Conservation (phyloP, 2,797 vertebrate species). For the Myotis findleyi region DNA sequence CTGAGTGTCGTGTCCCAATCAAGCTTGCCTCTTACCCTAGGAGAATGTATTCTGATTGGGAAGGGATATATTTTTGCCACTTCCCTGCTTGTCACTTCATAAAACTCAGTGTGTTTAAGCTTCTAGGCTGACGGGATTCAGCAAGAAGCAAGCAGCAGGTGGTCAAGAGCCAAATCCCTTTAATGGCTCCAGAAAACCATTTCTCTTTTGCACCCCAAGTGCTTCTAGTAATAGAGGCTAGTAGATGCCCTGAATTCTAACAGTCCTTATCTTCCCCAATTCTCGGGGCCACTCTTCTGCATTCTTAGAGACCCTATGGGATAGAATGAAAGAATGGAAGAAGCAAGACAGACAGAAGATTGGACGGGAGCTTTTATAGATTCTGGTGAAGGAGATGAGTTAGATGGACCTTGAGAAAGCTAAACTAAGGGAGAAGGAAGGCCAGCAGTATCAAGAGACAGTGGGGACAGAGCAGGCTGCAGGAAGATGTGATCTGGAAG, state of each 20-base stretch:
- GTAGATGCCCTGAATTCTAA: conserved; percentile 35
- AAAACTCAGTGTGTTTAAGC: conserved; percentile 3
- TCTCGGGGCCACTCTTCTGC: conserved; percentile 29
- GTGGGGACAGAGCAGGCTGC: neutral
- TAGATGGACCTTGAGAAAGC: neutral
- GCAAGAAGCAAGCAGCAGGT: conserved; percentile 79
- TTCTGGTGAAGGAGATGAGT: neutral
- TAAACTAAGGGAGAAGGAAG: neutral
- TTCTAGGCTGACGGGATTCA: conserved; percentile 5
- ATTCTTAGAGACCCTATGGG: conserved; percentile 62
- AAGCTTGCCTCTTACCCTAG: neutral
- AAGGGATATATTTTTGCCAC: neutral
- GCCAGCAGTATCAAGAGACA: neutral
- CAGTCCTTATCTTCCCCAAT: neutral
- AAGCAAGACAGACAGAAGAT: neutral
- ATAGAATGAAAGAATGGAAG: neutral
- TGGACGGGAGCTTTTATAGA: neutral
- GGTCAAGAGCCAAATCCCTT: conserved; percentile 62
- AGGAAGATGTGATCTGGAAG: neutral
- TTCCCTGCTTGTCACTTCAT: neutral
- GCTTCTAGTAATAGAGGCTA: conserved; percentile 70
- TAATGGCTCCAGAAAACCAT: conserved; percentile 66
- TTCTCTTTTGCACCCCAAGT: conserved; percentile 58
- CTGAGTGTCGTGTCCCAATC: neutral
- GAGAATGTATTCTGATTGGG: neutral